Evolutionary conservation across 2,888 invertebrate species (phyloP), one percentile per base, ranked within the genome.

Genomic region (Sphecodes monilicornis): DNA sequence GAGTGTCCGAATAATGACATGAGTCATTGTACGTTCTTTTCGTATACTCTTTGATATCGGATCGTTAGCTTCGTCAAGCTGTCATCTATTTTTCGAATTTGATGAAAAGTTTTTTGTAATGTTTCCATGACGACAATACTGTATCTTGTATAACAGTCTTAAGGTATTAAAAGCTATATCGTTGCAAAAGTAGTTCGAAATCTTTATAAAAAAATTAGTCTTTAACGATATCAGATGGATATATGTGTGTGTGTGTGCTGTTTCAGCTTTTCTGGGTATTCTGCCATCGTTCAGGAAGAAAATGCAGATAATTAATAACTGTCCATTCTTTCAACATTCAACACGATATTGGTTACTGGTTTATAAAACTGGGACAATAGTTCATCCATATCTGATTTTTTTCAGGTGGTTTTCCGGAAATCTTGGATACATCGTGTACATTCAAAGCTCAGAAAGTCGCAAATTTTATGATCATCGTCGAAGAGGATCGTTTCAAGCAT

Each of bases 361-460:
- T 26, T 1, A 18, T 8, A 11, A 68, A 26, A 36, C 13, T 50
- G 26, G 90, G 81, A 76, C 86, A 78, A 73, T 90, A 89, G 85
- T 90, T 85, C 82, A 90, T 85, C 32, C 60, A 46, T 70, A 68
- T 73, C n/a, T 50, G 76, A 82, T 29, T 11, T 87, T 91, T 91
- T 91, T 89, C 88, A 91, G 91, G 88, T 90, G 66, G 32, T 18
- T 29, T 46, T 85, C 16, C 70, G 84, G 8, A 86, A 86, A 76
- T 86, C 86, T 11, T 82, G 83, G 68, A 87, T 88, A 60, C 91
- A 90, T 78, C 82, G 85, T 10, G 83, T 60, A 80, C n/a, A 82
- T 84, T 10, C 89, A 90, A 78, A 91, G 89, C 36, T 86, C 70
- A 11, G 78, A 82, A 90, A 89, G 66, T 91, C 84, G 77, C 77